phyloP scores from a whole-genome alignment of 2,888 invertebrate genomes.

The Tenthredo distinguenda region DNA sequence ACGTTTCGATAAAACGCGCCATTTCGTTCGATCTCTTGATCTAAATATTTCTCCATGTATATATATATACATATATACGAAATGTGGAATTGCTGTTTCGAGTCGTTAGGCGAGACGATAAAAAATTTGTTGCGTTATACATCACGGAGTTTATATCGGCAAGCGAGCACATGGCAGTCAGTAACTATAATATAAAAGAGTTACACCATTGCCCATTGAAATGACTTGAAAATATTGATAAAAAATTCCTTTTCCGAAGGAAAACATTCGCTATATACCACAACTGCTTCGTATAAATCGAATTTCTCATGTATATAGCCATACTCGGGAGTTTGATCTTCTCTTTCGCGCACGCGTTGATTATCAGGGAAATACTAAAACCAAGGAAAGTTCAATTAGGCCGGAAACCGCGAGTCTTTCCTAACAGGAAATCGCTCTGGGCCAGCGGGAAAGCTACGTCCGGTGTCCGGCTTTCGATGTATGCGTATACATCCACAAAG shows the following conservation, averaged over 20 bases:
- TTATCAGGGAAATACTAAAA: not conserved
- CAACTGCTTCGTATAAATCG: not conserved
- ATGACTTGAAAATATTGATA: not conserved
- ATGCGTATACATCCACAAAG: not conserved
- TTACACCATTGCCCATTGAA: not conserved
- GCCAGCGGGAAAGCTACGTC: not conserved
- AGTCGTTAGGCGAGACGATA: slow-evolving; percentile 39
- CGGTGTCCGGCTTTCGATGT: not conserved
- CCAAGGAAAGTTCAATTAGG: not conserved
- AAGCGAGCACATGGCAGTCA: not conserved
- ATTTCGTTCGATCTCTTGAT: not conserved
- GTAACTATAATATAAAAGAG: slow-evolving; percentile 9
- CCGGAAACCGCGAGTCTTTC: slow-evolving; percentile 17
- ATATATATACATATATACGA: not conserved
- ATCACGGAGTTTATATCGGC: not conserved
- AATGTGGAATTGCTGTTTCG: slow-evolving; percentile 26
- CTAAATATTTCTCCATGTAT: not conserved
- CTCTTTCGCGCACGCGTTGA: not conserved
- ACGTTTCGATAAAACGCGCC: not conserved
- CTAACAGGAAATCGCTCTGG: not conserved
- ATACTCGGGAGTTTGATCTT: not conserved
- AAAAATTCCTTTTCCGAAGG: not conserved
- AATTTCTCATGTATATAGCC: not conserved
- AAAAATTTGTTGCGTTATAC: slow-evolving; percentile 29
- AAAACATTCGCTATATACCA: not conserved